Percentiles rank a stretch among this genome's conserved stretches.
Conservation (phyloP, 1,140 invertebrate genomes). For the Bombus polaris region DNA sequence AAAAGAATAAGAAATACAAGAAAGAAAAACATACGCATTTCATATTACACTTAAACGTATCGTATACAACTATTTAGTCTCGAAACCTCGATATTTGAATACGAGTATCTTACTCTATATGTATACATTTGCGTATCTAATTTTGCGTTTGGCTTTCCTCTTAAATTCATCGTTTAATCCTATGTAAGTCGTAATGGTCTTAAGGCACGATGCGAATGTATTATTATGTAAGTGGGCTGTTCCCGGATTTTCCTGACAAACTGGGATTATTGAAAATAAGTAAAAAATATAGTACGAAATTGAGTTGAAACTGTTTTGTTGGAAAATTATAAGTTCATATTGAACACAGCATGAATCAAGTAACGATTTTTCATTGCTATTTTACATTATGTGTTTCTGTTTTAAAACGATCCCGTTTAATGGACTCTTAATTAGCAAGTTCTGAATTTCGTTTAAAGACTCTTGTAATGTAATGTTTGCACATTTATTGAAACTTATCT, state of each 20-base stretch:
- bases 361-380: neutral
- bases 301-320: neutral
- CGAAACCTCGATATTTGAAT: neutral
- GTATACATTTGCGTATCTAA: neutral
- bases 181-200: constrained; percentile 45
- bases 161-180: constrained; percentile 8
- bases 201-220: constrained; percentile 33
- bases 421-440: neutral
- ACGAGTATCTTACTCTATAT: neutral
- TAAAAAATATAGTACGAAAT: neutral
- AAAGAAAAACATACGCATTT: neutral
- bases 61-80: neutral
- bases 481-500: neutral
- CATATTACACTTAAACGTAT: neutral
- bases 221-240: neutral
- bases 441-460: neutral
- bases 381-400: neutral
- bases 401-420: neutral
- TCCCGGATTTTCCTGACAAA: neutral
- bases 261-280: neutral
- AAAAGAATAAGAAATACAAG: neutral
- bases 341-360: neutral
- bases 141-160: constrained; percentile 29
- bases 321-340: neutral
- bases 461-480: neutral